Base-by-base conservation (phyloP, 1,140 invertebrate species). In the Oryctes rhinoceros region DNA sequence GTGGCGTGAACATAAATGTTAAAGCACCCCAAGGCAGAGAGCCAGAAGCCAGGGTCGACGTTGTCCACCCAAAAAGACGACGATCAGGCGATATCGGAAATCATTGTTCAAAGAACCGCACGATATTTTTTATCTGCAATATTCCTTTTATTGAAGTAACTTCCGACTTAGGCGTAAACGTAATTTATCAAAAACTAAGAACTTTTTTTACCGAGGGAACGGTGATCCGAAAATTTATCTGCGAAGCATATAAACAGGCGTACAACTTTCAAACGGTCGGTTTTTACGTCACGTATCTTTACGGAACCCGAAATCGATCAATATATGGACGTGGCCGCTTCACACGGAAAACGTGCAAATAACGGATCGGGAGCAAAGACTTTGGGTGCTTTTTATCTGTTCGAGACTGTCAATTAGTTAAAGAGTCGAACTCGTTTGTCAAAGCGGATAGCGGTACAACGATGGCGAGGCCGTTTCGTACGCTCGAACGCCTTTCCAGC, bases 321-420 rank as follows among this genome's bases (percentile, higher is more conserved):
- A 71, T 24, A 71, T 35, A 71, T n/a, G 15, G 65, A 71, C 65
- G 35, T 24, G 20, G 24, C 24, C 20, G 65, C 65, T 71, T 71
- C 65, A 71, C 65, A 35, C 65, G 65, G 20, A 71, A 71, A 71
- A 71, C 65, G 20, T 71, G 24, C 24, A 71, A 71, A 71, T 71
- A 71, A 71, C 65, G 65, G 65, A 71, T 35, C 65, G 65, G 53
- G 53, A 59, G 65, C 20, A 71, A 71, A 71, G 65, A 71, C 65
- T 71, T 71, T 71, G 65, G 24, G 65, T 24, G 20, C 65, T 71
- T 71, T 71, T 71, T 71, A 71, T 71, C 65, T 71, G 65, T 24
- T 71, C 65, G 65, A 71, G 35, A 71, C 65, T 71, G 65, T 71
- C 65, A 71, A 71, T 71, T 71, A 71, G 65, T 71, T 71, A 71